Evolutionary conservation across 2,888 invertebrate genomes (phyloP).

Genomic region (Dryobota labecula): DNA sequence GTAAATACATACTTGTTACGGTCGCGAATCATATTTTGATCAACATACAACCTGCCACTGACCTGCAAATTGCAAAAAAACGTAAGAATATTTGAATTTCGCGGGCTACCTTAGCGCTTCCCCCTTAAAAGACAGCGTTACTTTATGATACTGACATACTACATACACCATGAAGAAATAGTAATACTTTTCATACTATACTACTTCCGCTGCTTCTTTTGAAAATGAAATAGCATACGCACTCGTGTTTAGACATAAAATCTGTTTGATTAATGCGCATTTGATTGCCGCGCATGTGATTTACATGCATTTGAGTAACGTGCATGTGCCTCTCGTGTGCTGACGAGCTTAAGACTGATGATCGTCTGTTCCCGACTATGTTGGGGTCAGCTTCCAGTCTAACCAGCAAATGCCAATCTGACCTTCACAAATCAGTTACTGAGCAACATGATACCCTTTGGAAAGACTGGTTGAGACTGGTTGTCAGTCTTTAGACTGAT

Average conservation of each 20-base stretch:
- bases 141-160: neutral
- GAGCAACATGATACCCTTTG: neutral
- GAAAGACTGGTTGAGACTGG: neutral
- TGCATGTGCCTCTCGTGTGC: neutral
- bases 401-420: too few species aligned
- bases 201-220: neutral
- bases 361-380: neutral
- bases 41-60: too few species aligned
- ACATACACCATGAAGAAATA: neutral
- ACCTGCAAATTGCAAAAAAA: too few species aligned
- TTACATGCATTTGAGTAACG: neutral
- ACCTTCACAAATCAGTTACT: neutral
- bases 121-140: neutral
- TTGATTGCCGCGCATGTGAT: neutral
- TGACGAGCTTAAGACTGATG: too few species aligned
- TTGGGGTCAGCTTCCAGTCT: too few species aligned
- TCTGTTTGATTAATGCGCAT: neutral
- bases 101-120: too few species aligned
- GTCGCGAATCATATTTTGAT: too few species aligned
- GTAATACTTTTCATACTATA: neutral
- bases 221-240: neutral
- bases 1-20: too few species aligned
- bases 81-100: too few species aligned
- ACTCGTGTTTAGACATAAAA: neutral
- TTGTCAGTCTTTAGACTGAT: neutral